A percentile compares a stretch with the other conserved stretches of the same genome.
These are phyloP conservation scores for Anas georgica DNA, from an alignment of 2,797 vertebrate genomes.

Conservation along the genomic window DNA sequence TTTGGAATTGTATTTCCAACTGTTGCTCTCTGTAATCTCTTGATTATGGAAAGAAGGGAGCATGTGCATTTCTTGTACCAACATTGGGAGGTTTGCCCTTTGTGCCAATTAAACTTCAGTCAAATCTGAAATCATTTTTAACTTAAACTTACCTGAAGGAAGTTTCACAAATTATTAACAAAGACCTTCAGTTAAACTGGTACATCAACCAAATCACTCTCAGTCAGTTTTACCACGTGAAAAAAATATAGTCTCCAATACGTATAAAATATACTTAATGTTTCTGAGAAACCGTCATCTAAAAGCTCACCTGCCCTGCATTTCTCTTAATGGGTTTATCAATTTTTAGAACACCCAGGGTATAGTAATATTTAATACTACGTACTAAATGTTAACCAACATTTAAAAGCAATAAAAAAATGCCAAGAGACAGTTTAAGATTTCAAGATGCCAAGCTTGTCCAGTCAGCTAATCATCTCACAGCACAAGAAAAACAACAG, in stretches of 20 bases:
- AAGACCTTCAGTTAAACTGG: background rate
- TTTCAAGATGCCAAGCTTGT: conserved; percentile 38
- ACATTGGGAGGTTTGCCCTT: background rate
- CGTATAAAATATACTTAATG: background rate
- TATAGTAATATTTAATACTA: conserved; percentile 47
- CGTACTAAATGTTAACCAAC: conserved; percentile 44
- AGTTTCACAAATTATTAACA: background rate
- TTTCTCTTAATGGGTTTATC: conserved; percentile 53
- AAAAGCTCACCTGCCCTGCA: conserved; percentile 17
- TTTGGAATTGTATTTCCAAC: background rate
- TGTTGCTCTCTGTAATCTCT: background rate
- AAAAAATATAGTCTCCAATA: background rate
- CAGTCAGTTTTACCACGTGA: background rate
- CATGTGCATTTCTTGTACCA: background rate
- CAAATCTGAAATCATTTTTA: background rate
- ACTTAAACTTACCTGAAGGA: background rate
- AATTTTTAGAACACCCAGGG: conserved; percentile 53
- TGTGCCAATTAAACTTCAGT: background rate
- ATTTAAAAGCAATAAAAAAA: conserved; percentile 43
- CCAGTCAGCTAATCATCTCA: conserved; percentile 42
- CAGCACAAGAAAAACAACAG: conserved; percentile 26
- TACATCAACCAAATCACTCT: background rate
- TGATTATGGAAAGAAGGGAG: background rate
- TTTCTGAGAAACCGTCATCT: conserved; percentile 10
- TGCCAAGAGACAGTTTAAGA: conserved; percentile 21